Evolutionary conservation across 2,888 invertebrate genomes (phyloP), one percentile per base, ranked within the genome.

Genomic region (Dromius quadrimaculatus): DNA sequence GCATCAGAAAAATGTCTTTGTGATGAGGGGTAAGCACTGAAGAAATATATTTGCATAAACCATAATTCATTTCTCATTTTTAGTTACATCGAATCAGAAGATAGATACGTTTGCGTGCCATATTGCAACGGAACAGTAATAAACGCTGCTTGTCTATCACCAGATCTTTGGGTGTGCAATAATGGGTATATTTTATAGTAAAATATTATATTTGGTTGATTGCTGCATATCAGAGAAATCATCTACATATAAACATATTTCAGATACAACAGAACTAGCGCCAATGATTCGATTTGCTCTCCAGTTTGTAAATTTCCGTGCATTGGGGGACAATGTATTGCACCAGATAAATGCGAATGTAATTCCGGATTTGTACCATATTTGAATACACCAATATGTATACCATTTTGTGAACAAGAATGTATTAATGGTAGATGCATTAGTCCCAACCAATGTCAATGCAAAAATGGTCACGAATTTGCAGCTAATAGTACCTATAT

Each of bases 371-470:
- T 50, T 57, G 13, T 59, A 13, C 22, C 57, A 28, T 63, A 74
- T 23, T 17, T 72, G 20, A 71, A 71, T 63, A 72, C 63, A 15
- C 72, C 72, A 15, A 43, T 61, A 36, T 89, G 88, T 75, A 85
- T 85, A 22, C 85, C 87, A 0, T 81, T 84, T n/a, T 91, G 91
- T 76, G 82, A 85, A 6, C 79, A 81, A 4, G 85, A 86, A 4
- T 91, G 91, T 72, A 75, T 87, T 38, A 90, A 90, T 72, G 90
- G 89, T 5, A 78, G 82, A 2, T 91, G 91, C 76, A 81, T 83
- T 0, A 86, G 84, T 0, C 87, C 87, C 0, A 85, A 87, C 3
- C 81, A 80, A 0, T 91, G 90, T 82, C 81, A 80, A 1, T 87
- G 89, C 20, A 71, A 71, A 20, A 17, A 22, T 3, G 72, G 73